Conservation (phyloP, 2,797 vertebrate genomes). For the Percopsis omiscomaycus region DNA sequence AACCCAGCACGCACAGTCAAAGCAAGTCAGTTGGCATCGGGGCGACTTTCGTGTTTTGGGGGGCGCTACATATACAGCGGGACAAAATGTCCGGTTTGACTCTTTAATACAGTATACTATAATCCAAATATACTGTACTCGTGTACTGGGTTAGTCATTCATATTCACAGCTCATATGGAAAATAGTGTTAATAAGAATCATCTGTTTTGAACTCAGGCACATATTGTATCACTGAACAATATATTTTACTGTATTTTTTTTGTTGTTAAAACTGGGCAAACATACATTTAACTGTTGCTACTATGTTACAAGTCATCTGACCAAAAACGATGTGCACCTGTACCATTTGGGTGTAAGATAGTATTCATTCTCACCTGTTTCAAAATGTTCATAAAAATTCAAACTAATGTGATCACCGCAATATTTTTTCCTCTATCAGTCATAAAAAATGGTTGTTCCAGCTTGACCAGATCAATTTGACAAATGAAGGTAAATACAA, state of each 20-base stretch:
- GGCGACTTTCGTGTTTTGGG: not conserved
- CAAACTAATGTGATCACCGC: not conserved
- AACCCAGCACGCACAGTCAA: too few relatives aligned
- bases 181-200: conserved; percentile 57
- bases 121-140: conserved; percentile 17
- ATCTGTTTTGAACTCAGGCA: conserved; percentile 17
- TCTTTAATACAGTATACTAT: conserved; percentile 4
- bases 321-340: conserved; percentile 21
- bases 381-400: not conserved
- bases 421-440: not conserved
- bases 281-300: too few relatives aligned
- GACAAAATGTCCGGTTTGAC: conserved; percentile 6
- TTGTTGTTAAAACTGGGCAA: too few relatives aligned
- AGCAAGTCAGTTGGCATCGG: not conserved
- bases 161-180: conserved; percentile 40
- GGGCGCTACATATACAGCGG: not conserved
- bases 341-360: conserved; percentile 29
- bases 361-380: not conserved
- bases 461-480: not conserved
- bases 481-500: not conserved
- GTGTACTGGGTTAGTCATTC: conserved; percentile 26
- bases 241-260: not conserved
- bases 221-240: not conserved
- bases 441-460: not conserved
- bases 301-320: not conserved